Evolutionary conservation across 2,797 vertebrate genomes (phyloP), one percentile per base, ranked within the genome.

Genomic region (Acrocephalus scirpaceus): DNA sequence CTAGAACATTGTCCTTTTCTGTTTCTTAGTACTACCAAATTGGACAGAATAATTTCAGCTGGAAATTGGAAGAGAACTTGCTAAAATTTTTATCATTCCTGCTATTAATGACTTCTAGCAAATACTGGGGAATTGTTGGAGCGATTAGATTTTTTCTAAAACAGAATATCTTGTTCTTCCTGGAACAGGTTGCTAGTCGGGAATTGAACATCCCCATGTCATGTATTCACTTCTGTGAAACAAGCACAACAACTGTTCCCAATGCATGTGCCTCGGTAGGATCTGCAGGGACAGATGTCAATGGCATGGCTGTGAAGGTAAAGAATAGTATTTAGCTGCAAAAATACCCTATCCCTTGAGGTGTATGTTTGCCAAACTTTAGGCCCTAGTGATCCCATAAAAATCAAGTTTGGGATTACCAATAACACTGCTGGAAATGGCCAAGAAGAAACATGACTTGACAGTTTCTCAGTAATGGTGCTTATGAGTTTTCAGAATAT

Each of bases 251-350:
- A 74, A 97, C 96, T 0, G 98, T 99, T 42, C 99, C 99, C 36
- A 99, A 99, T 95, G 98, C 98, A 4, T 95, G 97, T 29, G 97
- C 98, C 6, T 98, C 99, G 0, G 98, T 90, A 0, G 99, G 98
- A 3, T 99, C 99, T 82, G 96, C 98, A 8, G 98, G 99, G 7
- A 98, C 99, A 0, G 99, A 99, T 16, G 98, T 98, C 96, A 99
- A 99, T 7, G 99, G 99, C 92, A 98, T 98, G 98, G 99, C 99
- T 3, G 98, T 99, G 86, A 98, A 98, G 98, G 99, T 99, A 93
- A 93, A 44, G 13, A 98, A 98, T 98, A 62, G 66, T 42, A 13
- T 62, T 82, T 42, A 38, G 16, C 30, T 75, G 76, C 48, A 79
- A 29, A 70, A 93, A 30, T 13, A 45, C 22, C 17, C 44, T 21